These are phyloP conservation scores for Sylvilagus bachmani DNA, from an alignment of 2,113 vertebrate species.

Conservation along the genomic window DNA sequence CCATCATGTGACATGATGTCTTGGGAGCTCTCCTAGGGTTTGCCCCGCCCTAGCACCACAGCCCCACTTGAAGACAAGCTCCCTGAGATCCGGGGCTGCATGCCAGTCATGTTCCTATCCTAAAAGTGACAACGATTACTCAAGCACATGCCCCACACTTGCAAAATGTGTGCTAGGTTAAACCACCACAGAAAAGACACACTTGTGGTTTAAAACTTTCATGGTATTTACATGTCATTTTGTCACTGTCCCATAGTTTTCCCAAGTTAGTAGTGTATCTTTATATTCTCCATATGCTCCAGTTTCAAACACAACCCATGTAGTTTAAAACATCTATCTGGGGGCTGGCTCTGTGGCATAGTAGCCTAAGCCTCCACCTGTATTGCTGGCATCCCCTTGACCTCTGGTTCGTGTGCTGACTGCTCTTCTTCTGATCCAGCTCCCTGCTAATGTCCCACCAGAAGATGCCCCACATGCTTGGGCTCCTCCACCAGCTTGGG, in stretches of 20 bases:
- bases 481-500: too few species aligned
- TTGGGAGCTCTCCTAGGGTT: not conserved
- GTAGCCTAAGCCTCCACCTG: too few species aligned
- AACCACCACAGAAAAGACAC: not conserved
- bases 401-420: too few species aligned
- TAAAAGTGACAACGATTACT: not conserved
- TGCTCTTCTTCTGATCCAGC: too few species aligned
- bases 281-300: not conserved
- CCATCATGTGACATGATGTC: not conserved
- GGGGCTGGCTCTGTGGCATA: too few species aligned
- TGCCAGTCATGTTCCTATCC: not conserved
- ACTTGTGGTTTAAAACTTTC: not conserved
- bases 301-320: slow-evolving; percentile 38
- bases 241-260: not conserved
- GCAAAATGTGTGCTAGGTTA: not conserved
- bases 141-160: not conserved
- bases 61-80: not conserved
- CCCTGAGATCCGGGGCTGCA: not conserved
- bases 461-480: too few species aligned
- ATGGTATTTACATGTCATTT: not conserved
- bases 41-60: not conserved
- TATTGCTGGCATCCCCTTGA: too few species aligned
- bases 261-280: not conserved
- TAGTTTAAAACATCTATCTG: too few species aligned
- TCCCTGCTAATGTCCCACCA: too few species aligned